Conservation (phyloP, 2,113 vertebrate genomes). For the Trogon melanurus region DNA sequence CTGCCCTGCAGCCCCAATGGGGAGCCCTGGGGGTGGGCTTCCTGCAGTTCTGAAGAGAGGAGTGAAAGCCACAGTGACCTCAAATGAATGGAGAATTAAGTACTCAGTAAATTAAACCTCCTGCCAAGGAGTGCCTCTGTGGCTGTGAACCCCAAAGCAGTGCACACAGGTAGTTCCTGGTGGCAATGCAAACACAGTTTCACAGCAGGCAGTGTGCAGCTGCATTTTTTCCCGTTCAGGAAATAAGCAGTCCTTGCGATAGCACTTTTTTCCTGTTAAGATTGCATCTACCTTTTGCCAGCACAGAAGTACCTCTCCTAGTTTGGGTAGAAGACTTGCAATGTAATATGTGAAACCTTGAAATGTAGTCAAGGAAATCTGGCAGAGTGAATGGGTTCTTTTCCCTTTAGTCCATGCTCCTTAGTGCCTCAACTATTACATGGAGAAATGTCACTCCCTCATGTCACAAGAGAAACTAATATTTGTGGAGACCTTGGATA, state of each 20-base stretch:
- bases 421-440: not conserved
- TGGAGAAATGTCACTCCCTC: not conserved
- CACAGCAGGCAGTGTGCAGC: not conserved
- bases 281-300: not conserved
- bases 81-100: not conserved
- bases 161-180: not conserved
- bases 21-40: not conserved
- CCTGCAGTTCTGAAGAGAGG: not conserved
- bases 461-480: not conserved
- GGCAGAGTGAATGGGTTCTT: not conserved
- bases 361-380: not conserved
- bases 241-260: not conserved
- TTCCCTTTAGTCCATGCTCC: not conserved
- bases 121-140: not conserved
- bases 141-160: fast-evolving
- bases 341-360: not conserved
- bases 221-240: not conserved
- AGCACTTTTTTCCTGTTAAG: not conserved
- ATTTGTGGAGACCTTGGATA: not conserved
- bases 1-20: not conserved
- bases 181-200: not conserved
- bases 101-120: not conserved
- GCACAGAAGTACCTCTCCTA: not conserved
- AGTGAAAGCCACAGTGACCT: not conserved
- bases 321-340: not conserved